These are phyloP conservation scores for Conopomorpha cramerella DNA, from an alignment of 1,140 invertebrate species.

Conservation along the genomic window DNA sequence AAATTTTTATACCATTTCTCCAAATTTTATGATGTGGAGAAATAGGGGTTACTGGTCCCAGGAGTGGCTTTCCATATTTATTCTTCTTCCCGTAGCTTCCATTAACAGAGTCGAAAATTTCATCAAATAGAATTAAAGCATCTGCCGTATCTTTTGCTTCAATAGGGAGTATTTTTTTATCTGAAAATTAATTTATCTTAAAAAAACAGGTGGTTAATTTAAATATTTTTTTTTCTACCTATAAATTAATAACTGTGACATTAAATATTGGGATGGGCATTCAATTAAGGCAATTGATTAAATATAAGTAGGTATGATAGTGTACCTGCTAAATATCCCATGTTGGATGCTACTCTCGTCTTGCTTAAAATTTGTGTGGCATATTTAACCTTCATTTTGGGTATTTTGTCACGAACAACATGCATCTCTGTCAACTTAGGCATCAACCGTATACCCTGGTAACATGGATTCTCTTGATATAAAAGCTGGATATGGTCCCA, in stretches of 20 bases:
- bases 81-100: constrained; percentile 8
- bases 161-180: neutral
- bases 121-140: constrained; percentile 17
- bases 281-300: neutral
- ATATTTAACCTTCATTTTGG: constrained; percentile 22
- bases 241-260: neutral
- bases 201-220: too few relatives aligned
- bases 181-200: constrained; percentile 1
- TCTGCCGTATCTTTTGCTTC: constrained; percentile 16
- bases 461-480: constrained; percentile 4
- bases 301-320: neutral
- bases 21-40: constrained; percentile 19
- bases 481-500: constrained; percentile 9
- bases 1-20: constrained; percentile 9
- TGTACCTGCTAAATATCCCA: constrained; percentile 14
- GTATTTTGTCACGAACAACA: constrained; percentile 9
- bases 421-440: constrained; percentile 18
- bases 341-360: constrained; percentile 11
- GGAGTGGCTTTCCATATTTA: constrained; percentile 13
- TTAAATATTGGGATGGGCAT: neutral
- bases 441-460: constrained; percentile 7
- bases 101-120: constrained; percentile 22
- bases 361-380: constrained; percentile 22
- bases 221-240: neutral
- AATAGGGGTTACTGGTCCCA: constrained; percentile 13